A percentile compares a stretch with the other conserved stretches of the same genome.
These are phyloP conservation scores for Xestia sexstrigata DNA, from an alignment of 2,888 invertebrate species.

Conservation along the genomic window DNA sequence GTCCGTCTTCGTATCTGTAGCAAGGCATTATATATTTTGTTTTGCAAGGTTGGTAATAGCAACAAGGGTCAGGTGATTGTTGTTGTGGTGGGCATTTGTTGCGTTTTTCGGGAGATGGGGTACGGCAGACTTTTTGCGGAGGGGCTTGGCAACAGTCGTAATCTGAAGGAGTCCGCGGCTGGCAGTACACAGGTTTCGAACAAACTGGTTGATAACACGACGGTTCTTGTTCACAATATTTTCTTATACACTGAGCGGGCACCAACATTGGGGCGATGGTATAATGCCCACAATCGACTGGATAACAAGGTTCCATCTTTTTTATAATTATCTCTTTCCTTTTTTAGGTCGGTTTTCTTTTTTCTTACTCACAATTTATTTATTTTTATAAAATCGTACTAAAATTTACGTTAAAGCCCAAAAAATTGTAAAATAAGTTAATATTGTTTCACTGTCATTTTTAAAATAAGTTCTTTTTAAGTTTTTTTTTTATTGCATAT, in stretches of 20 bases:
- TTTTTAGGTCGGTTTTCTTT: slow-evolving; percentile 31
- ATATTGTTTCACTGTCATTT: slow-evolving; percentile 67
- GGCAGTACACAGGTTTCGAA: slow-evolving; percentile 67
- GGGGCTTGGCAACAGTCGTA: slow-evolving; percentile 44
- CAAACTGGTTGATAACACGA: slow-evolving; percentile 77
- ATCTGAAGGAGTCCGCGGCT: slow-evolving; percentile 25
- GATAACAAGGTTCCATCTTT: slow-evolving; percentile 81
- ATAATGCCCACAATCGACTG: slow-evolving; percentile 75
- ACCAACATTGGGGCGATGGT: slow-evolving; percentile 79
- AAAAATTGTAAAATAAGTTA: slow-evolving; percentile 29
- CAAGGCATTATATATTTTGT: slow-evolving; percentile 88
- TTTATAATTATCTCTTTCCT: slow-evolving; percentile 39
- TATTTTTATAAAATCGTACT: slow-evolving; percentile 58
- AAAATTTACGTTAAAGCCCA: slow-evolving; percentile 68
- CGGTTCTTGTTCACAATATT: slow-evolving; percentile 72
- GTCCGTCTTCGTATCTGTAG: slow-evolving; percentile 87
- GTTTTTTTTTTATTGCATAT: slow-evolving; percentile 22
- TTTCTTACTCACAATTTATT: slow-evolving; percentile 68
- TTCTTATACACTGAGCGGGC: slow-evolving; percentile 68
- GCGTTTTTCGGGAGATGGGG: slow-evolving; percentile 11
- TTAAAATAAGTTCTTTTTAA: slow-evolving; percentile 57
- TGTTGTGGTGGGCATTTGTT: neutral
- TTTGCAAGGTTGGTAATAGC: slow-evolving; percentile 62
- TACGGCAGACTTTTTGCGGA: slow-evolving; percentile 21
- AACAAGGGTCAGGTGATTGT: neutral